Evolutionary conservation across 2,888 invertebrate species (phyloP).

Genomic region (Drosophila testacea): DNA sequence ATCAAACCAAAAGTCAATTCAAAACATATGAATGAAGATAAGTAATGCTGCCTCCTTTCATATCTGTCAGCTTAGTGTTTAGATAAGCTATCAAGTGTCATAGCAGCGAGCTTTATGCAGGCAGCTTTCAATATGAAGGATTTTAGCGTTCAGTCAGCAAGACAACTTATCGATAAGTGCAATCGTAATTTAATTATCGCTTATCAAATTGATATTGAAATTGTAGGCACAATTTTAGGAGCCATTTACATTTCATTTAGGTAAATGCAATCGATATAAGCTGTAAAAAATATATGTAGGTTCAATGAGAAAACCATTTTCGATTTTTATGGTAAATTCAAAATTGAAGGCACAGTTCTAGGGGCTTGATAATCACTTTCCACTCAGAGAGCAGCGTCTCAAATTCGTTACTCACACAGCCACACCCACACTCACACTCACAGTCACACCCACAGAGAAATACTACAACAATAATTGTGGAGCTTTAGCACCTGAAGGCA

Average conservation of each 20-base stretch:
- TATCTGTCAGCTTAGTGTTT: conserved; percentile 9
- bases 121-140: not conserved
- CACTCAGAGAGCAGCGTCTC: conserved; percentile 25
- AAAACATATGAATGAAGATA: not conserved
- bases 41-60: too few species aligned
- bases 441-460: conserved; percentile 4
- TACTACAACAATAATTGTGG: conserved; percentile 43
- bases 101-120: conserved; percentile 3
- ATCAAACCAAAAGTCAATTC: not conserved
- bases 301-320: not conserved
- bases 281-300: not conserved
- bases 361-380: conserved; percentile 48
- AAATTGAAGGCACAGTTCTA: conserved; percentile 36
- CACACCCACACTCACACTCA: conserved; percentile 13
- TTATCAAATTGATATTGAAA: not conserved
- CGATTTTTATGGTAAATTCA: not conserved
- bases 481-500: conserved; percentile 46
- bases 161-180: too few species aligned
- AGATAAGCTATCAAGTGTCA: conserved; percentile 1
- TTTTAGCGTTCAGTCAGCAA: not conserved
- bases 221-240: not conserved
- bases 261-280: not conserved
- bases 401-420: conserved; percentile 7
- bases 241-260: not conserved
- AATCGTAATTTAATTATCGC: not conserved